Evolutionary conservation across 2,888 invertebrate species (phyloP).

Genomic region (Sturmia bella): DNA sequence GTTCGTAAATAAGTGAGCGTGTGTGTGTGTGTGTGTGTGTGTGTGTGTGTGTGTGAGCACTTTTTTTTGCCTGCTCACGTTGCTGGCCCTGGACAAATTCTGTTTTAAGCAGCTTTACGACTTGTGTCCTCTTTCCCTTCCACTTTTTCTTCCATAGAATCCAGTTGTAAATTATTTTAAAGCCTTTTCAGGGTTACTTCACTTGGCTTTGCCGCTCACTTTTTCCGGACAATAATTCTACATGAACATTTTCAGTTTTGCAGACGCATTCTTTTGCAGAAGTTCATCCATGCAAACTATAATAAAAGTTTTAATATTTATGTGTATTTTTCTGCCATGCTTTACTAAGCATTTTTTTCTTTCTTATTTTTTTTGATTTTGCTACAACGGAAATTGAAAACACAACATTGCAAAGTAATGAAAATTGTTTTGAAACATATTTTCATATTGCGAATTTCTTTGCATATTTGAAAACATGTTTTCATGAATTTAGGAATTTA

Average conservation of each 20-base stretch:
- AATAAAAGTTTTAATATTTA: neutral
- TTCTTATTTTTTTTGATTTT: too few relatives aligned
- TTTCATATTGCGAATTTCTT: slow-evolving; percentile 8
- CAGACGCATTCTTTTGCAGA: slow-evolving; percentile 24
- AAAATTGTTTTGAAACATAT: neutral
- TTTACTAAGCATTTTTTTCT: slow-evolving; percentile 7
- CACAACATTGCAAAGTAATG: slow-evolving; percentile 10
- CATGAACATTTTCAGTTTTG: slow-evolving; percentile 32
- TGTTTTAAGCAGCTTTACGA: slow-evolving; percentile 22
- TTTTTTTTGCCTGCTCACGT: too few relatives aligned
- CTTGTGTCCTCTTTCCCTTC: neutral
- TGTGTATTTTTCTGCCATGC: neutral
- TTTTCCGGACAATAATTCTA: slow-evolving; percentile 37
- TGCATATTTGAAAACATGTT: neutral
- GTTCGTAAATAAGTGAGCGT: neutral
- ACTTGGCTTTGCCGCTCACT: slow-evolving; percentile 10
- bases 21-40: neutral
- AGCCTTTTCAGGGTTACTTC: slow-evolving; percentile 49
- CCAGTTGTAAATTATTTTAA: slow-evolving; percentile 44
- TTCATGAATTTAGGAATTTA: too few relatives aligned
- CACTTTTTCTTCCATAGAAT: slow-evolving; percentile 6
- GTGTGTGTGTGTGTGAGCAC: neutral
- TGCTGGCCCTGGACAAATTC: neutral
- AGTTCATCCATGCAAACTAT: neutral
- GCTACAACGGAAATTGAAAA: slow-evolving; percentile 41